A percentile compares a stretch with the other conserved stretches of the same genome.
Evolutionary conservation across 1,140 invertebrate species (phyloP).

Genomic region (Macrocentrus cingulum): DNA sequence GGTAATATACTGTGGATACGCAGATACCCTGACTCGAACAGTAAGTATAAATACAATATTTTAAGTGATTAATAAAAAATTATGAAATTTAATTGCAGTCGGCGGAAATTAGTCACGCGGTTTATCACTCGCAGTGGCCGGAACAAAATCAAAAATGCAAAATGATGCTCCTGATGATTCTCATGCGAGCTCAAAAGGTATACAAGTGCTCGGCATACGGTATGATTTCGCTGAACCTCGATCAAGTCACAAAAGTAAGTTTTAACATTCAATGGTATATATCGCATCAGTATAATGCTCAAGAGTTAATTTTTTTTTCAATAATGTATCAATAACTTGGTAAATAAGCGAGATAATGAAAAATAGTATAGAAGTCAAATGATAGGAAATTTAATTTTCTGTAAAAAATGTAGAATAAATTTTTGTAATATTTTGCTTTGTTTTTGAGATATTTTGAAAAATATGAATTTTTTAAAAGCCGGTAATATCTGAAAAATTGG

Average conservation of each 20-base stretch:
- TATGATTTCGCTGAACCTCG: neutral
- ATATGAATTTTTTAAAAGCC: too few relatives aligned
- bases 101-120: neutral
- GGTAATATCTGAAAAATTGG: too few relatives aligned
- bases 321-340: too few relatives aligned
- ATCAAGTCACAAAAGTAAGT: neutral
- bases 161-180: neutral
- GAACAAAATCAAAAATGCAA: neutral
- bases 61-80: neutral
- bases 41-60: neutral
- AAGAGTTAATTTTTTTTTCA: neutral
- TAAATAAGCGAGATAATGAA: too few relatives aligned
- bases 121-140: neutral
- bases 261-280: neutral
- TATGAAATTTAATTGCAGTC: slow-evolving; percentile 4
- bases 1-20: slow-evolving; percentile 19
- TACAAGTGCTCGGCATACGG: neutral
- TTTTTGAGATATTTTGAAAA: too few relatives aligned
- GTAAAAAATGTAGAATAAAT: too few relatives aligned
- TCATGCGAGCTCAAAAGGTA: neutral
- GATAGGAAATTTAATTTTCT: too few relatives aligned
- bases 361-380: too few relatives aligned
- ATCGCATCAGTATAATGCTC: neutral
- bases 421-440: too few relatives aligned
- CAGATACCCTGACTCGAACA: slow-evolving; percentile 12